phyloP scores from a whole-genome alignment of 2,113 vertebrate species.

The Ivindomyrus marchei region DNA sequence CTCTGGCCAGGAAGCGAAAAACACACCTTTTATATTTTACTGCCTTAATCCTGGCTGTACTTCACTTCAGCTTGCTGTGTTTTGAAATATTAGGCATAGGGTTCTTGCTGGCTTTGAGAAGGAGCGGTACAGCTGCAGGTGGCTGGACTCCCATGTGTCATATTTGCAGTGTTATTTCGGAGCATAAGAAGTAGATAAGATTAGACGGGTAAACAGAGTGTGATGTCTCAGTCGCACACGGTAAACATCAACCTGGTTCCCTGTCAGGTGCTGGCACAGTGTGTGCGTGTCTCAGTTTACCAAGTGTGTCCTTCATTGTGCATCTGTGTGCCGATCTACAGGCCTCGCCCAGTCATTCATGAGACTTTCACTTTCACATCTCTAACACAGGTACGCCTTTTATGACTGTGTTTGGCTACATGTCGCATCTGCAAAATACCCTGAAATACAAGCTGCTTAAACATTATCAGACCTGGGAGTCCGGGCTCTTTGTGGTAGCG shows the following conservation, averaged over 20 bases:
- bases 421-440: background rate
- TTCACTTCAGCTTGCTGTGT: background rate
- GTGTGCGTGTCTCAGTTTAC: background rate
- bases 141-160: background rate
- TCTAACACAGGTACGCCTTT: background rate
- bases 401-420: background rate
- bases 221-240: background rate
- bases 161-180: background rate
- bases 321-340: background rate
- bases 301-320: background rate
- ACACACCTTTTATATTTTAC: background rate
- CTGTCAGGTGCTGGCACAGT: background rate
- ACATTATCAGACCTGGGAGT: background rate
- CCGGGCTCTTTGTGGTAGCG: background rate
- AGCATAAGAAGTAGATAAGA: background rate
- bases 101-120: background rate
- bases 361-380: background rate
- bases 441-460: background rate
- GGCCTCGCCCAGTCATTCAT: background rate
- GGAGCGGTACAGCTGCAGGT: background rate
- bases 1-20: background rate
- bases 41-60: background rate
- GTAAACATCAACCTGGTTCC: background rate
- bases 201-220: background rate
- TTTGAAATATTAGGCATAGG: background rate